Evolutionary conservation across 1,140 invertebrate species (phyloP).

Genomic region (Drosophila nannoptera): DNA sequence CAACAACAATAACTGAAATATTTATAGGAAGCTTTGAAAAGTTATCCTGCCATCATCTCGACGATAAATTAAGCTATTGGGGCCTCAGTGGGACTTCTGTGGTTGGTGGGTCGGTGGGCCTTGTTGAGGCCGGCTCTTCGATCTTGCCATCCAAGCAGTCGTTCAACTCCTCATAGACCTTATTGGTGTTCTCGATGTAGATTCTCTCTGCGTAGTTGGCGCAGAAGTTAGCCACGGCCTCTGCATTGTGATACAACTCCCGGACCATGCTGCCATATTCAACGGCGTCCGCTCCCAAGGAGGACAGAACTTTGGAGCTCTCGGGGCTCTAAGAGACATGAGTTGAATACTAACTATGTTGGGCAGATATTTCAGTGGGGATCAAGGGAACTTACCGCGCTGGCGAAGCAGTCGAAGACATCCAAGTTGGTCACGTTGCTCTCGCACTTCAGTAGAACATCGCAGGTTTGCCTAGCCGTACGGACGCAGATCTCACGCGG

Average conservation of each 20-base stretch:
- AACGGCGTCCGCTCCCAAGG: background rate
- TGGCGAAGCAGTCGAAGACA: slow-evolving; percentile 28
- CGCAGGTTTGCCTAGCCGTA: slow-evolving; percentile 12
- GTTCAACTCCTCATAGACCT: background rate
- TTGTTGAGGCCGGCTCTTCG: background rate
- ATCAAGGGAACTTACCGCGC: slow-evolving; percentile 9
- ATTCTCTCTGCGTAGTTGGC: background rate
- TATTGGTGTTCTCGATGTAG: slow-evolving; percentile 5
- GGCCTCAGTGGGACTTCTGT: background rate
- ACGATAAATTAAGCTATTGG: background rate
- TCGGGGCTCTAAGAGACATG: background rate
- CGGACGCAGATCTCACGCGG: background rate
- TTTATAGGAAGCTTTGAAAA: too few relatives aligned
- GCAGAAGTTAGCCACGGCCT: slow-evolving; percentile 7
- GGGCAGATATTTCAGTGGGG: background rate
- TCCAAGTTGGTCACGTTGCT: background rate
- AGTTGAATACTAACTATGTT: background rate
- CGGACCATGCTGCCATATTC: background rate
- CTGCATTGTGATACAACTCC: background rate
- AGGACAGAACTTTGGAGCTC: background rate
- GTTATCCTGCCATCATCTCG: too few relatives aligned
- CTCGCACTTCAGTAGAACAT: slow-evolving; percentile 16
- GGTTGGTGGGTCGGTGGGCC: background rate
- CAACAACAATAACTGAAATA: too few relatives aligned
- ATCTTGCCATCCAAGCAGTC: slow-evolving; percentile 2